Percentiles rank a stretch among this genome's conserved stretches.
phyloP scores from a whole-genome alignment of 2,888 invertebrate species.

The Lacanobia wlatinum region DNA sequence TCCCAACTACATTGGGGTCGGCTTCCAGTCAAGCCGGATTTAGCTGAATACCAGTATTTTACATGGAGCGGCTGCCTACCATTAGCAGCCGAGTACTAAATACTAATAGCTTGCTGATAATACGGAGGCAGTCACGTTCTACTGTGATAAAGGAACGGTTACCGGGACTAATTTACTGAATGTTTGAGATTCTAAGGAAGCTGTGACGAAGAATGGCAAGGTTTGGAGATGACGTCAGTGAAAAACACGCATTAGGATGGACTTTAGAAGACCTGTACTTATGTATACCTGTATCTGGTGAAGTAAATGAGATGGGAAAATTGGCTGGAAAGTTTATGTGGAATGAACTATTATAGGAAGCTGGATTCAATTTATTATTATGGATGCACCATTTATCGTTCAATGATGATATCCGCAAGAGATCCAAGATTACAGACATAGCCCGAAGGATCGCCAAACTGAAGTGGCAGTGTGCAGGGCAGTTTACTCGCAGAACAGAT shows the following conservation, averaged over 20 bases:
- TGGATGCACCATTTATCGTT: too few relatives aligned
- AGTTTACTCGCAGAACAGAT: too few relatives aligned
- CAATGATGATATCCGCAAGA: too few relatives aligned
- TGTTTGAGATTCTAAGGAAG: slow-evolving; percentile 13
- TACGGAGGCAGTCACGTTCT: slow-evolving; percentile 48
- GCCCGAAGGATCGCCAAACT: too few relatives aligned
- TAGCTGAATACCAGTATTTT: too few relatives aligned
- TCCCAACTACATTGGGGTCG: too few relatives aligned
- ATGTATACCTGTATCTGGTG: neutral
- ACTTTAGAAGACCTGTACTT: neutral
- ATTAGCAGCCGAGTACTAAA: slow-evolving; percentile 24
- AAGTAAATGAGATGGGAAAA: neutral
- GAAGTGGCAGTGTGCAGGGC: too few relatives aligned
- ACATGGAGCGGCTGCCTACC: too few relatives aligned
- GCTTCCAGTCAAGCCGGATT: too few relatives aligned
- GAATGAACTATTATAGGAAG: neutral
- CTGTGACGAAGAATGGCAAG: slow-evolving; percentile 7
- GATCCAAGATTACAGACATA: too few relatives aligned
- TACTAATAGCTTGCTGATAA: slow-evolving; percentile 31
- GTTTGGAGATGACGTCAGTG: neutral
- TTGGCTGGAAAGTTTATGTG: neutral
- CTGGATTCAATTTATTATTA: too few relatives aligned
- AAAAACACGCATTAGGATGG: neutral
- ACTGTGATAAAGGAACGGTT: slow-evolving; percentile 17
- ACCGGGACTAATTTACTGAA: slow-evolving; percentile 45